Percentiles rank a stretch among this genome's conserved stretches.
phyloP scores from a whole-genome alignment of 2,797 vertebrate species.

The Ispidina lecontei region DNA sequence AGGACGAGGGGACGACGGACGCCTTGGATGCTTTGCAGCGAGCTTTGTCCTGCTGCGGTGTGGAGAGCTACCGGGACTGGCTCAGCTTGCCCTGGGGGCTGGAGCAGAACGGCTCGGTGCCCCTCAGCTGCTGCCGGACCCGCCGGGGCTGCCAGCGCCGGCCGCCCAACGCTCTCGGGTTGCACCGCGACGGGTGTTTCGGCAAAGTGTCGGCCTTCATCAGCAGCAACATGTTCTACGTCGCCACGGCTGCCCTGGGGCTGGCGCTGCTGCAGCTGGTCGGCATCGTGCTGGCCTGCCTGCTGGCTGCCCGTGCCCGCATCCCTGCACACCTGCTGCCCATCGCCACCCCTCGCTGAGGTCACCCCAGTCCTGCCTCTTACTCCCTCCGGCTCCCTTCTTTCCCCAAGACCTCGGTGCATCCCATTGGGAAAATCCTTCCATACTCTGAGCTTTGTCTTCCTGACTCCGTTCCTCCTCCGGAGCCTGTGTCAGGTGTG shows the following conservation, averaged over 20 bases:
- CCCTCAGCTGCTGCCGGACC: slow-evolving; percentile 86
- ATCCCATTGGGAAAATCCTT: neutral
- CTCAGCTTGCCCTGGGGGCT: slow-evolving; percentile 84
- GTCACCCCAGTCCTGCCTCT: accelerated
- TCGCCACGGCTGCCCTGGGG: slow-evolving; percentile 85
- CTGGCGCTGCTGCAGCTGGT: slow-evolving; percentile 83
- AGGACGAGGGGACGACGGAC: slow-evolving; percentile 85
- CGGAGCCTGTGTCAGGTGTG: neutral
- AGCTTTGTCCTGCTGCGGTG: slow-evolving; percentile 86
- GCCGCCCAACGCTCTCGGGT: slow-evolving; percentile 65
- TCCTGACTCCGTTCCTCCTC: neutral
- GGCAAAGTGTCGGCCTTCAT: slow-evolving; percentile 84
- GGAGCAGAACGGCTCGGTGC: slow-evolving; percentile 81
- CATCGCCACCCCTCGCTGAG: neutral
- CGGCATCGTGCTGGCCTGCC: slow-evolving; percentile 84
- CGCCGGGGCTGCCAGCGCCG: slow-evolving; percentile 83
- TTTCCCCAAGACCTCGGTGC: neutral
- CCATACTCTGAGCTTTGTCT: neutral
- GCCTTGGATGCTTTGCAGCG: slow-evolving; percentile 88
- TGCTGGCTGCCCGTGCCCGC: slow-evolving; percentile 84
- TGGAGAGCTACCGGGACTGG: slow-evolving; percentile 89
- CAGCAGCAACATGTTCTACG: slow-evolving; percentile 78
- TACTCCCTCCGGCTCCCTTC: neutral
- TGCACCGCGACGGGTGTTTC: slow-evolving; percentile 87
- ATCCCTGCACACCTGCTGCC: neutral